Percentiles rank a stretch among this genome's conserved stretches.
These are phyloP conservation scores for Sarcophaga variegata DNA, from an alignment of 2,888 invertebrate genomes.

Conservation along the genomic window DNA sequence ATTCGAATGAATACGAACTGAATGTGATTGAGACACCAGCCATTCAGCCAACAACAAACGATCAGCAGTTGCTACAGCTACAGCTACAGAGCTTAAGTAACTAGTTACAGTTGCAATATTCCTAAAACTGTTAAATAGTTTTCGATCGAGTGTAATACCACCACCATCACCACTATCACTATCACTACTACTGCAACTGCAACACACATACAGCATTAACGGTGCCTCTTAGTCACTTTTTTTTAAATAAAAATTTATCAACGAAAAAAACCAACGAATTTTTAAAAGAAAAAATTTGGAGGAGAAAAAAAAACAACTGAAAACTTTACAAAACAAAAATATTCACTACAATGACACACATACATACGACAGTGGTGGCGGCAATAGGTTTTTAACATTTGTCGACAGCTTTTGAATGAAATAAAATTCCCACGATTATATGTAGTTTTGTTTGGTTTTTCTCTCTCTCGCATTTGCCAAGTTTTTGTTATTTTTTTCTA, in stretches of 20 bases:
- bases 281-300: constrained; percentile 61
- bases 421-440: constrained; percentile 58
- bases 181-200: background rate
- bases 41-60: constrained; percentile 22
- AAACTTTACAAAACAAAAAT: constrained; percentile 51
- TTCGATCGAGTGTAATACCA: constrained; percentile 24
- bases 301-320: constrained; percentile 67
- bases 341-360: constrained; percentile 52
- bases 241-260: constrained; percentile 61
- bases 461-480: background rate
- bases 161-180: background rate
- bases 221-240: constrained; percentile 61
- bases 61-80: constrained; percentile 47
- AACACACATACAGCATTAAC: constrained; percentile 37
- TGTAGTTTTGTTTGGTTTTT: constrained; percentile 14
- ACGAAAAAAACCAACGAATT: constrained; percentile 56
- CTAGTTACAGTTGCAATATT: constrained; percentile 47
- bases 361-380: constrained; percentile 8
- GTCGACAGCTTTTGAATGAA: constrained; percentile 39
- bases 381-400: constrained; percentile 28
- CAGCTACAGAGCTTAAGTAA: constrained; percentile 28
- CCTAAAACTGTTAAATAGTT: constrained; percentile 61
- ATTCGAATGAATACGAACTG: constrained; percentile 56
- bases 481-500: constrained; percentile 4
- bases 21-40: constrained; percentile 67